These are phyloP conservation scores for Colaptes auratus DNA, from an alignment of 2,113 vertebrate genomes.

Conservation along the genomic window DNA sequence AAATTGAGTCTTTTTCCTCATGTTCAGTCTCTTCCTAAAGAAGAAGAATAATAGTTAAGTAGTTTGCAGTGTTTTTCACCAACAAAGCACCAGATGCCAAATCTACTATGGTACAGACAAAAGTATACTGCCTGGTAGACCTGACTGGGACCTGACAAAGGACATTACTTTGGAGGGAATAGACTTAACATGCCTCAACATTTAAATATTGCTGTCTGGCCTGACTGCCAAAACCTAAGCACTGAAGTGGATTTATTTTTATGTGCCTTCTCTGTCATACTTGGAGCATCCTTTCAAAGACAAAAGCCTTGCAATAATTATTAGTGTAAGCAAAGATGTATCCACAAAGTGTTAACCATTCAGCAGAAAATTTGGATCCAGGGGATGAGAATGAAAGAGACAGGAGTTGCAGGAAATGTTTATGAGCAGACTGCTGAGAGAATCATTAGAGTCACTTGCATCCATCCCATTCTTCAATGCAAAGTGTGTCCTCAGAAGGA, in stretches of 20 bases:
- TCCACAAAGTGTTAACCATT: neutral
- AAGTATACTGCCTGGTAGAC: rapidly evolving
- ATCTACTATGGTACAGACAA: neutral
- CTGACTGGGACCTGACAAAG: neutral
- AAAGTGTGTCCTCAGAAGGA: conserved; percentile 14
- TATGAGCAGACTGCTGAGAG: neutral
- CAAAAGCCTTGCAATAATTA: neutral
- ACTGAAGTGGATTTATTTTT: neutral
- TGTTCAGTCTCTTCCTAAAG: neutral
- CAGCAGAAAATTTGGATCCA: neutral
- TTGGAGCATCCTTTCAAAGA: neutral
- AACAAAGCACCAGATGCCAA: neutral
- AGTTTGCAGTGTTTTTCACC: neutral
- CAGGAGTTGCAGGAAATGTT: neutral
- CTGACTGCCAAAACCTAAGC: neutral
- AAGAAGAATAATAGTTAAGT: neutral
- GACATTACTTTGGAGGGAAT: neutral
- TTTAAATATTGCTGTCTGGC: neutral
- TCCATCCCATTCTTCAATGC: neutral
- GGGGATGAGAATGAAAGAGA: neutral
- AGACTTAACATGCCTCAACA: neutral
- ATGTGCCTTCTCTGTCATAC: neutral
- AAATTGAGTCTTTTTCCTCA: neutral
- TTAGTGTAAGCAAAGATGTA: neutral
- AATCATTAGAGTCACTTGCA: neutral